Percentiles rank a stretch among this genome's conserved stretches.
Conservation (phyloP, 2,797 vertebrate genomes). For the Pangasius djambal region DNA sequence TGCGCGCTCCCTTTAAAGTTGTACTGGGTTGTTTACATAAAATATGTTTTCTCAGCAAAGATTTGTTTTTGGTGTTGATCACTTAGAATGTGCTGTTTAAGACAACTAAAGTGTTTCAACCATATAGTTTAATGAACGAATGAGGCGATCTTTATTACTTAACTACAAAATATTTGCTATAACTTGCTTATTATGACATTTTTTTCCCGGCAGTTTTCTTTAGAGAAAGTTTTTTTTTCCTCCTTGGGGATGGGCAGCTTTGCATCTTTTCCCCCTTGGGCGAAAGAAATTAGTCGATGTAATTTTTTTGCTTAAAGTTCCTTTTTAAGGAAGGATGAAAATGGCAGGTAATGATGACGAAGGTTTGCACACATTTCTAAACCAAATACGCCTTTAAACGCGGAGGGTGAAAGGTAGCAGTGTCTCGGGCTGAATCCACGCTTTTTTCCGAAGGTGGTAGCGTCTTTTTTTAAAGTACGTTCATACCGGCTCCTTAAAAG, state of each 20-base stretch:
- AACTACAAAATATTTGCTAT: neutral
- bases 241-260: constrained; percentile 42
- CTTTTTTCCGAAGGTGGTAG: constrained; percentile 77
- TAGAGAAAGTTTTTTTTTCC: constrained; percentile 48
- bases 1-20: neutral
- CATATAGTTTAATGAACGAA: neutral
- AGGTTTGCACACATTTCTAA: constrained; percentile 85
- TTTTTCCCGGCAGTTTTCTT: neutral
- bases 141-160: no score
- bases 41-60: constrained; percentile 29
- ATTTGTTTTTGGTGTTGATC: constrained; percentile 1
- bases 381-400: constrained; percentile 90
- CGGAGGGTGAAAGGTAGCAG: constrained; percentile 90
- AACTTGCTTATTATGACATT: constrained; percentile 5
- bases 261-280: constrained; percentile 49
- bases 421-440: constrained; percentile 81
- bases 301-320: constrained; percentile 65
- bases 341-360: constrained; percentile 91
- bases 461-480: constrained; percentile 78
- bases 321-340: constrained; percentile 73
- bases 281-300: constrained; percentile 74
- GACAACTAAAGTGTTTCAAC: neutral
- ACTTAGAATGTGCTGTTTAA: neutral
- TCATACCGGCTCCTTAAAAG: constrained; percentile 88
- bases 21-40: constrained; percentile 19